These are phyloP conservation scores for Thymelicus sylvestris DNA, from an alignment of 2,888 invertebrate species.

Conservation along the genomic window DNA sequence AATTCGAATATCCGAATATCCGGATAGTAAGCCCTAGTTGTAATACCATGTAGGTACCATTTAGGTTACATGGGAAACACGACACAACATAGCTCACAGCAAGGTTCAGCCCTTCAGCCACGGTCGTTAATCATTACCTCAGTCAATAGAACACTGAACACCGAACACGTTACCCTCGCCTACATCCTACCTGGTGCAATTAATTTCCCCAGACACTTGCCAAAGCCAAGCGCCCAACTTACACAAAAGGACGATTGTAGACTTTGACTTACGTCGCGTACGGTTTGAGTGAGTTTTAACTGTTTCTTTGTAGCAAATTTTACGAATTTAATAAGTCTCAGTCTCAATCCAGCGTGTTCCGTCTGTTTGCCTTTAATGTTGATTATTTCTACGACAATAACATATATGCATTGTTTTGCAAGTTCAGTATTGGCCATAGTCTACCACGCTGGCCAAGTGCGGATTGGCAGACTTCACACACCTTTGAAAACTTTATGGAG, in stretches of 20 bases:
- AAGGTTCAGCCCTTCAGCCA: background rate
- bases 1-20: no score
- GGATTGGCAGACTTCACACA: no score
- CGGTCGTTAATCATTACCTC: slow-evolving; percentile 26
- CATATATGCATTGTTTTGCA: no score
- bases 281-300: background rate
- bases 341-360: no score
- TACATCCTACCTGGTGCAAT: slow-evolving; percentile 25
- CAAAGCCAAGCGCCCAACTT: slow-evolving; percentile 12
- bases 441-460: no score
- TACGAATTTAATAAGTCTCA: no score
- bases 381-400: no score
- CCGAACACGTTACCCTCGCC: slow-evolving; percentile 13
- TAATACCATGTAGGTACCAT: background rate
- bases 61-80: background rate
- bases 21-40: no score
- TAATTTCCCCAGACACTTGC: slow-evolving; percentile 27
- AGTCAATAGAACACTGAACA: slow-evolving; percentile 14
- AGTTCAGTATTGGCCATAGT: no score
- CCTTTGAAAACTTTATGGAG: no score
- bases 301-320: background rate
- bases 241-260: slow-evolving; percentile 4
- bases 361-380: no score
- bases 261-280: slow-evolving; percentile 1
- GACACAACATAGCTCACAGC: background rate